A percentile compares a stretch with the other conserved stretches of the same genome.
phyloP scores from a whole-genome alignment of 2,797 vertebrate species.

The Trematomus bernacchii region DNA sequence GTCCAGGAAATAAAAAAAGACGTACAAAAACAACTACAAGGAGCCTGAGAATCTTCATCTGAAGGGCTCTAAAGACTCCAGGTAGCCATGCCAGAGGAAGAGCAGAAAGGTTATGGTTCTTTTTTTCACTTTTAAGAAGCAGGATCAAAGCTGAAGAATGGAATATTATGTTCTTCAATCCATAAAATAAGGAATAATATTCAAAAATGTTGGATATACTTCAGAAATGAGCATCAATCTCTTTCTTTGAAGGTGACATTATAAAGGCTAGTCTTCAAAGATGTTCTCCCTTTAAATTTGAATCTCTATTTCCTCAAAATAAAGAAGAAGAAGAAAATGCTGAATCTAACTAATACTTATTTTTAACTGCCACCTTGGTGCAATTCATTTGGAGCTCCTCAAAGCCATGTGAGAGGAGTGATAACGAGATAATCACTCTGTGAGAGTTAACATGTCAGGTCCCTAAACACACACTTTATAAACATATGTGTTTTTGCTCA shows the following conservation, averaged over 20 bases:
- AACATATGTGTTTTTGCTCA: constrained; percentile 47
- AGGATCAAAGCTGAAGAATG: constrained; percentile 31
- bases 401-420: constrained; percentile 37
- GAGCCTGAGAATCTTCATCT: constrained; percentile 37
- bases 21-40: constrained; percentile 4
- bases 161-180: constrained; percentile 21
- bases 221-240: neutral
- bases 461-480: constrained; percentile 33
- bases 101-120: constrained; percentile 11
- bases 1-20: neutral
- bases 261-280: constrained; percentile 8
- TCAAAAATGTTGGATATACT: constrained; percentile 10
- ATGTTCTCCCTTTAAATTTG: constrained; percentile 13
- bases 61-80: constrained; percentile 30
- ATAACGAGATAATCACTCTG: constrained; percentile 49
- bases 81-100: constrained; percentile 24
- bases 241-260: constrained; percentile 21
- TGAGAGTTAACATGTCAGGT: constrained; percentile 47
- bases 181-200: constrained; percentile 17
- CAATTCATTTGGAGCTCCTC: constrained; percentile 17
- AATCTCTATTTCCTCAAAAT: neutral
- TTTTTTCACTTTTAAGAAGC: constrained; percentile 40
- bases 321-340: neutral
- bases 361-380: constrained; percentile 24
- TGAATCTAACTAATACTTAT: constrained; percentile 8